A percentile compares a stretch with the other conserved stretches of the same genome.
phyloP scores from a whole-genome alignment of 2,888 invertebrate species.

The Orgyia antiqua region DNA sequence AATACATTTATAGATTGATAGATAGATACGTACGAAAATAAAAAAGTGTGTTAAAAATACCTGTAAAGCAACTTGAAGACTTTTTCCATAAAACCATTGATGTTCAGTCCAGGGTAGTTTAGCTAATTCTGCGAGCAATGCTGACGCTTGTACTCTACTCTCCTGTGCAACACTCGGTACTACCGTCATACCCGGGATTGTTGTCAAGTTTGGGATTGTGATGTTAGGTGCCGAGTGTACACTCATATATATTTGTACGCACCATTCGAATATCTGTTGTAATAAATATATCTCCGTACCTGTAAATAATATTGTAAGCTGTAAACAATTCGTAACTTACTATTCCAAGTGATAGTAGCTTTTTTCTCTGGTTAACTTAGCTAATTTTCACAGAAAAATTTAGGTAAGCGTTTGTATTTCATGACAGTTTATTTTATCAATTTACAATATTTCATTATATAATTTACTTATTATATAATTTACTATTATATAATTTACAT shows the following conservation, averaged over 20 bases:
- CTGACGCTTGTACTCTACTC: conserved; percentile 34
- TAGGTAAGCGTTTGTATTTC: no score
- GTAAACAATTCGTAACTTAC: neutral
- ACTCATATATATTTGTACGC: conserved; percentile 25
- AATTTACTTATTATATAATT: no score
- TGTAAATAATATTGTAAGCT: conserved; percentile 9
- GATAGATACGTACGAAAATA: no score
- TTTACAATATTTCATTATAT: no score
- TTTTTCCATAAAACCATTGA: conserved; percentile 44
- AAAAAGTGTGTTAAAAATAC: no score
- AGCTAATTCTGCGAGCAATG: conserved; percentile 34
- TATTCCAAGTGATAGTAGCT: no score
- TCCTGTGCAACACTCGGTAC: conserved; percentile 18
- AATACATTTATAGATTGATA: no score
- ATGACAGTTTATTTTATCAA: no score
- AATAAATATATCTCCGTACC: conserved; percentile 42
- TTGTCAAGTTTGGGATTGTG: neutral
- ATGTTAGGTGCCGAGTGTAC: conserved; percentile 10
- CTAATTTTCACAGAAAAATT: no score
- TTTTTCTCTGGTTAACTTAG: no score
- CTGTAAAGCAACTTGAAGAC: conserved; percentile 38
- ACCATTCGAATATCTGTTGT: conserved; percentile 49
- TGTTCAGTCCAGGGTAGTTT: conserved; percentile 45
- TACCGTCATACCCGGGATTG: neutral
- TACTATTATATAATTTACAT: no score